These are phyloP conservation scores for Urosaurus nigricauda DNA, from an alignment of 2,797 vertebrate genomes.

Conservation along the genomic window DNA sequence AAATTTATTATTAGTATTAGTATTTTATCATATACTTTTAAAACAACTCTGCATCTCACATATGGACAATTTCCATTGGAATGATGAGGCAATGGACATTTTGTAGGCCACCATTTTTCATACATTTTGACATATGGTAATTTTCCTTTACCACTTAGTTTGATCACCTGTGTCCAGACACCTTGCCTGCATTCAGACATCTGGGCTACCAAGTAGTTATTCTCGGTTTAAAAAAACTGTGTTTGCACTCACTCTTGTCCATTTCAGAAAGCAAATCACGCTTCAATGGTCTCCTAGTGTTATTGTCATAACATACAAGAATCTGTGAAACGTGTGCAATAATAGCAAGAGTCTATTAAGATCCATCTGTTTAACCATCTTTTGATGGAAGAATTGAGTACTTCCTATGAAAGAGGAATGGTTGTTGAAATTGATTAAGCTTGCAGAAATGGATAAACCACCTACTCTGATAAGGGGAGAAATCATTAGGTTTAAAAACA, in stretches of 20 bases:
- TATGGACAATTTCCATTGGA: not conserved
- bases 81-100: not conserved
- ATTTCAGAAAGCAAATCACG: slow-evolving; percentile 9
- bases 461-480: too few species aligned
- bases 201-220: not conserved
- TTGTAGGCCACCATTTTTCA: not conserved
- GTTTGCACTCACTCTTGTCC: not conserved
- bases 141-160: not conserved
- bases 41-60: not conserved
- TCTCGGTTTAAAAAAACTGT: not conserved
- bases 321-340: slow-evolving; percentile 20
- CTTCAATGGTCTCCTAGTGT: slow-evolving; percentile 17
- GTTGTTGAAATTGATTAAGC: too few species aligned
- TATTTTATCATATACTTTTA: not conserved
- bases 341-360: slow-evolving; percentile 15
- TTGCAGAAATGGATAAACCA: too few species aligned
- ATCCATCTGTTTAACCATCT: not conserved
- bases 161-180: not conserved
- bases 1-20: too few species aligned
- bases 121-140: not conserved
- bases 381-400: too few species aligned
- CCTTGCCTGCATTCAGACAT: not conserved
- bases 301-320: not conserved
- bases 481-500: too few species aligned
- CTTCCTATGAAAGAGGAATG: too few species aligned